These are phyloP conservation scores for Criorhina ranunculi DNA, from an alignment of 2,888 invertebrate genomes.

Conservation along the genomic window DNA sequence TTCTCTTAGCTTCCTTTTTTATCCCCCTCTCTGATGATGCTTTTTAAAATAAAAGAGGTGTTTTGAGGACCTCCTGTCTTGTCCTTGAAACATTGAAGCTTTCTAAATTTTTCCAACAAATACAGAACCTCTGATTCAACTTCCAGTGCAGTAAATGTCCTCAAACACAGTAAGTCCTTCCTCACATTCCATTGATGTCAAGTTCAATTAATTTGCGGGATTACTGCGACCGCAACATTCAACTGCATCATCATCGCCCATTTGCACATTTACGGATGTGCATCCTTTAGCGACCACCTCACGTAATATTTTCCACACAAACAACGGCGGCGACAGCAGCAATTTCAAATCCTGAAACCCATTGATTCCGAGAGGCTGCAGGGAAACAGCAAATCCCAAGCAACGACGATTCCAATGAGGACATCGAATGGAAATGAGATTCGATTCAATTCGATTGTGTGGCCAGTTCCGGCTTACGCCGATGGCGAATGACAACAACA, in stretches of 20 bases:
- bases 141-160: neutral
- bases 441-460: constrained; percentile 57
- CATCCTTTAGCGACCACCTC: constrained; percentile 17
- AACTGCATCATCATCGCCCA: constrained; percentile 35
- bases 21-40: too few species aligned
- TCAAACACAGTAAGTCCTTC: constrained; percentile 6
- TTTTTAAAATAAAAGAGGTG: too few species aligned
- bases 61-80: too few species aligned
- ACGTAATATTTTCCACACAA: constrained; percentile 62
- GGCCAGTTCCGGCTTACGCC: constrained; percentile 8
- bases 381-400: constrained; percentile 48
- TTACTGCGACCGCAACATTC: constrained; percentile 37
- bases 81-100: too few species aligned
- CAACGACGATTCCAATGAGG: constrained; percentile 17
- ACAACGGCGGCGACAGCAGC: constrained; percentile 46
- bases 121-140: neutral
- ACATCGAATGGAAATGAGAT: constrained; percentile 63
- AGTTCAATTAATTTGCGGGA: constrained; percentile 67
- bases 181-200: constrained; percentile 12
- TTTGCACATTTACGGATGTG: neutral
- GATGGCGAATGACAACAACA: constrained; percentile 30
- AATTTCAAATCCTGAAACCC: constrained; percentile 41
- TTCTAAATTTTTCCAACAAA: too few species aligned
- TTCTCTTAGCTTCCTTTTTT: too few species aligned
- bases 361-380: constrained; percentile 53